These are phyloP conservation scores for Gymnothorax javanicus DNA, from an alignment of 2,797 vertebrate species.

Conservation along the genomic window DNA sequence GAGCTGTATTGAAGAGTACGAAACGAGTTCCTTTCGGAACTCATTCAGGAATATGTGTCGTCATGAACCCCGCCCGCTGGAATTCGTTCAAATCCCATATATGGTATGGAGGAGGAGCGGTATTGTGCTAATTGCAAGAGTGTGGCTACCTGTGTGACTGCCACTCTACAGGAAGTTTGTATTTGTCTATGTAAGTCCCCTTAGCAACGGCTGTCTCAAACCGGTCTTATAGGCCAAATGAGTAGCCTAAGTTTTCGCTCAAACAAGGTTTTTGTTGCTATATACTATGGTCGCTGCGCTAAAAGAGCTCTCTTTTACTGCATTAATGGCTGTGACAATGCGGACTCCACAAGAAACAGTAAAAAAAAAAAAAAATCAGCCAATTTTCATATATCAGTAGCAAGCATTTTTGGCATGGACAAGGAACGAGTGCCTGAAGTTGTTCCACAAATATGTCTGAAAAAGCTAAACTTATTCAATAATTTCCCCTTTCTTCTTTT, in stretches of 20 bases:
- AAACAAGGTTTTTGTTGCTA: not conserved
- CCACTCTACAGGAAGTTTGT: not conserved
- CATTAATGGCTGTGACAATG: not conserved
- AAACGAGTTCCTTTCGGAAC: constrained; percentile 37
- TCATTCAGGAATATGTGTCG: constrained; percentile 75
- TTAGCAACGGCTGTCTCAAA: not conserved
- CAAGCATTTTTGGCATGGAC: not conserved
- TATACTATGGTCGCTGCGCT: not conserved
- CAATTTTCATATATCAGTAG: not conserved
- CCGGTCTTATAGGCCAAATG: not conserved
- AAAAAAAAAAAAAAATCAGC: not conserved
- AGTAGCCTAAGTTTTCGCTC: not conserved
- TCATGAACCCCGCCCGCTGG: constrained; percentile 62
- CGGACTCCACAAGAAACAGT: not conserved
- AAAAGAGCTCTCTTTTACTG: not conserved
- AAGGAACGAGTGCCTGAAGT: not conserved
- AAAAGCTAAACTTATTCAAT: not conserved
- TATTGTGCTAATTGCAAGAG: not conserved
- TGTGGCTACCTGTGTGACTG: constrained; percentile 21
- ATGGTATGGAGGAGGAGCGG: constrained; percentile 50
- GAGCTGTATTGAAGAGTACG: not conserved
- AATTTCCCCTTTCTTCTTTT: constrained; percentile 41
- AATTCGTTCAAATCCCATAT: constrained; percentile 62
- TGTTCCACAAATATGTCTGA: not conserved
- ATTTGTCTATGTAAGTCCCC: constrained; percentile 10